phyloP scores from a whole-genome alignment of 23 tunicate species.

The Halocynthia aurantium region DNA sequence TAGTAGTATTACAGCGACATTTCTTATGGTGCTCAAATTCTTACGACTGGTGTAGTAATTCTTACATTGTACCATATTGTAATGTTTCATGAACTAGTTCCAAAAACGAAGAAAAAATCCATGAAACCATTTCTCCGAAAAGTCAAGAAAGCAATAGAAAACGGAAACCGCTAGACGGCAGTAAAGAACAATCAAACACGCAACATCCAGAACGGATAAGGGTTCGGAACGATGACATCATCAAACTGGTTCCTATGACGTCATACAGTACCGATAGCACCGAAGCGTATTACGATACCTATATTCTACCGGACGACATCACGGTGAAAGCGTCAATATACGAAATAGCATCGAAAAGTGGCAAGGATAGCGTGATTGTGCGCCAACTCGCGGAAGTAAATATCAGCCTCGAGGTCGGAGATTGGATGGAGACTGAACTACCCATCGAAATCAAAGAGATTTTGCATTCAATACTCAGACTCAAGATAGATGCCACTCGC shows the following conservation, averaged over 20 bases:
- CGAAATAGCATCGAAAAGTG: not conserved
- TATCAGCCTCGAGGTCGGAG: constrained; percentile 36
- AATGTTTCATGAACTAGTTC: too few species aligned
- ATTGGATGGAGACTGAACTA: constrained; percentile 39
- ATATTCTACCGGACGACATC: not conserved
- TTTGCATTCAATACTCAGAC: constrained; percentile 18
- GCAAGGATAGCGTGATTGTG: not conserved
- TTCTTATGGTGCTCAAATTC: too few species aligned
- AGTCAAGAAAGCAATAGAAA: too few species aligned
- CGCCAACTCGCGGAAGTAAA: constrained; percentile 16
- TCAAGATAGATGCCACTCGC: constrained; percentile 11
- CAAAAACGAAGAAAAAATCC: too few species aligned
- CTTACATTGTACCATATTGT: too few species aligned
- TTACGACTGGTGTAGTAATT: too few species aligned
- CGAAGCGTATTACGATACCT: not conserved
- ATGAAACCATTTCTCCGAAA: too few species aligned
- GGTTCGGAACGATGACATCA: not conserved
- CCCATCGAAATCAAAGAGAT: constrained; percentile 19
- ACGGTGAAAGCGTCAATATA: constrained; percentile 8
- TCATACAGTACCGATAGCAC: too few species aligned
- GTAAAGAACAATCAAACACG: too few species aligned
- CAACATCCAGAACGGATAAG: too few species aligned
- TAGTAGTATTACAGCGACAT: too few species aligned
- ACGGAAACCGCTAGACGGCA: too few species aligned
- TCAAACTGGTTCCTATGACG: not conserved